phyloP scores from a whole-genome alignment of 30 jellyfish, hydroid and myxozoan genomes.

The Aurelia coerulea region DNA sequence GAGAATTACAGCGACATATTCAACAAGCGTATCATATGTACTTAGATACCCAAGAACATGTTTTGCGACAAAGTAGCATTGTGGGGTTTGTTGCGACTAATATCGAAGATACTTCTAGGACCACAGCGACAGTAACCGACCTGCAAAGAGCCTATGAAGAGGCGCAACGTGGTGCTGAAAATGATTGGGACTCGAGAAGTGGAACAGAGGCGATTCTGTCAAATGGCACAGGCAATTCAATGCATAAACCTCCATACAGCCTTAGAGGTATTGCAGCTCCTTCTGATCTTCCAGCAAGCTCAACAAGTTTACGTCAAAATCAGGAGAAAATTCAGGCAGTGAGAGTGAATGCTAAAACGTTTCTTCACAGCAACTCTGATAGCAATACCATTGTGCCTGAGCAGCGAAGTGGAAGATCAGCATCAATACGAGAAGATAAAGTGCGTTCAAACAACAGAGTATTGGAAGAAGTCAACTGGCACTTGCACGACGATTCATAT shows the following conservation, averaged over 20 bases:
- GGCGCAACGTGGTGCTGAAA: neutral
- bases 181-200: neutral
- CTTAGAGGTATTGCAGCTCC: neutral
- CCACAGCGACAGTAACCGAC: neutral
- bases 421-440: neutral
- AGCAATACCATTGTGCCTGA: neutral
- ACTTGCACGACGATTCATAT: neutral
- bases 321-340: no score
- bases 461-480: slow-evolving; percentile 1
- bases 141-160: neutral
- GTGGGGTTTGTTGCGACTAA: neutral
- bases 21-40: neutral
- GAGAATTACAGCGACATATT: neutral
- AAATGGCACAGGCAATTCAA: neutral
- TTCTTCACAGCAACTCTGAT: neutral
- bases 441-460: neutral
- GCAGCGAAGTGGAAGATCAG: neutral
- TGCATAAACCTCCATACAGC: neutral
- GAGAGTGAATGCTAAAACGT: no score
- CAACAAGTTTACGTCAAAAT: neutral
- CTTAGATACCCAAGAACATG: neutral
- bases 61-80: neutral
- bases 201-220: neutral
- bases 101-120: neutral
- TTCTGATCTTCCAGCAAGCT: neutral